phyloP scores from a whole-genome alignment of 2,113 vertebrate genomes.

The Craseonycteris thonglongyai region DNA sequence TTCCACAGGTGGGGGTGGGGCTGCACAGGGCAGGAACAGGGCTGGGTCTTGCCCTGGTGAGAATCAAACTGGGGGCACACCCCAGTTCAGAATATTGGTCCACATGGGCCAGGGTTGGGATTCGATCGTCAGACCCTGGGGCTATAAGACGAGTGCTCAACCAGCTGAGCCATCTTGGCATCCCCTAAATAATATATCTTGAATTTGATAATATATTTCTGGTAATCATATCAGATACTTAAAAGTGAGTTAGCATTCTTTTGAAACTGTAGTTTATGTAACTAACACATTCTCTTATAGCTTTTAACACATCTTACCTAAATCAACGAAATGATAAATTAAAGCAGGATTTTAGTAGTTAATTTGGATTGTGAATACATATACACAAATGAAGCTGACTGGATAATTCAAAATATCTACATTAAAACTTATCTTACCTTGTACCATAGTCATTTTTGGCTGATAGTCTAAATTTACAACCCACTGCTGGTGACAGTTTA shows the following conservation, averaged over 20 bases:
- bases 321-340: neutral
- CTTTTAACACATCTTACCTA: neutral
- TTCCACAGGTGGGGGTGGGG: too few species aligned
- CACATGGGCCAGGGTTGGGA: too few species aligned
- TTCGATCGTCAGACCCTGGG: too few species aligned
- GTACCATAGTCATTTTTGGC: constrained; percentile 96
- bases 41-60: too few species aligned
- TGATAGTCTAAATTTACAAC: constrained; percentile 94
- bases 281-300: neutral
- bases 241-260: constrained; percentile 10
- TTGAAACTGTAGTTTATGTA: constrained; percentile 7
- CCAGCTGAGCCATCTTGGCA: too few species aligned
- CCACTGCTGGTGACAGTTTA: constrained; percentile 93
- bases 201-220: constrained; percentile 21
- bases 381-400: constrained; percentile 17
- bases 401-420: constrained; percentile 20
- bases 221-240: constrained; percentile 11
- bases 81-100: too few species aligned
- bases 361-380: constrained; percentile 24
- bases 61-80: too few species aligned
- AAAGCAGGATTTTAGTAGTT: neutral
- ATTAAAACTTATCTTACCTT: constrained; percentile 82
- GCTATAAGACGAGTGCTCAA: too few species aligned
- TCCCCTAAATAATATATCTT: neutral
- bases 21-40: too few species aligned